phyloP scores from a whole-genome alignment of 2,113 vertebrate species.

The Pedetes capensis region DNA sequence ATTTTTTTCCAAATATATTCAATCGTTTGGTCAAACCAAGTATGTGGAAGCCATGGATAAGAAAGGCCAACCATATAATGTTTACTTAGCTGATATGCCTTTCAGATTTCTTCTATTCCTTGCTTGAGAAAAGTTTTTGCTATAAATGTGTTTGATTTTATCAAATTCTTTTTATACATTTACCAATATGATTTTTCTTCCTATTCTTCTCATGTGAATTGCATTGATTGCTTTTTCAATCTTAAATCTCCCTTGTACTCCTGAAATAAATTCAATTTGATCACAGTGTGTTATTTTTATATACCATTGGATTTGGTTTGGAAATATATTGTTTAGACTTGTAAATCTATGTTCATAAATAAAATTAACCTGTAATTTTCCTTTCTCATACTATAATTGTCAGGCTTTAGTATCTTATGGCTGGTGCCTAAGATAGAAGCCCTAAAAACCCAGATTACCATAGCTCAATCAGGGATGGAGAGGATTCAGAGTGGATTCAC shows the following conservation, averaged over 20 bases:
- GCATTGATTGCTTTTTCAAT: background rate
- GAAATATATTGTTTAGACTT: background rate
- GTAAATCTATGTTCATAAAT: no score
- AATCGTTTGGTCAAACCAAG: no score
- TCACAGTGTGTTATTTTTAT: background rate
- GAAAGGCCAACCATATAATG: background rate
- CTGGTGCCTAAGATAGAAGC: background rate
- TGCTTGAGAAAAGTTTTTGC: background rate
- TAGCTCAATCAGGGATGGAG: background rate
- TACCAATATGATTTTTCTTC: background rate
- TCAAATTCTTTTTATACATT: background rate
- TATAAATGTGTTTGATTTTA: background rate
- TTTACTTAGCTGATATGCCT: background rate
- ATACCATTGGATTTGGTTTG: background rate
- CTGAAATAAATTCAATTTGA: no score
- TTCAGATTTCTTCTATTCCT: background rate
- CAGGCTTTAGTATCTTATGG: background rate
- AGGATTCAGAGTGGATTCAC: background rate
- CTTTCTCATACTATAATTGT: background rate
- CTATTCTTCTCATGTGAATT: background rate
- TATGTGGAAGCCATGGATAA: background rate
- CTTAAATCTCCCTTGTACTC: no score
- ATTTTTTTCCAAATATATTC: no score
- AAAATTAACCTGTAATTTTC: no score
- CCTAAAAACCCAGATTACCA: background rate